Evolutionary conservation across 2,113 vertebrate genomes (phyloP).

Genomic region (Leucosticte australis): DNA sequence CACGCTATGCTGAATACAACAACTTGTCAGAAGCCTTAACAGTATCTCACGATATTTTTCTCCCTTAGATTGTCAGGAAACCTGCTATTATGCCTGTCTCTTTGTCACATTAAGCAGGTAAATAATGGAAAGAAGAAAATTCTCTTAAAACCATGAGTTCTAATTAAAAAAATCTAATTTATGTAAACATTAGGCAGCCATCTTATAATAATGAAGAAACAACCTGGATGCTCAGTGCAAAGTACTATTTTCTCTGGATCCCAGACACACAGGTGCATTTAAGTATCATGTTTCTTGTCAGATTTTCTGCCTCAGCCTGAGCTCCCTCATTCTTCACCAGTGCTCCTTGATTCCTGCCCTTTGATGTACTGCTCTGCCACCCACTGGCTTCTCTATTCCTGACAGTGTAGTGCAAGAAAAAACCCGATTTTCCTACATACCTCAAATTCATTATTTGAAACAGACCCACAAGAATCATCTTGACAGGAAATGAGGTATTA

Average conservation of each 20-base stretch:
- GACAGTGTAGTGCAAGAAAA: neutral
- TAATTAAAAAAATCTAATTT: neutral
- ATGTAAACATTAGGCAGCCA: neutral
- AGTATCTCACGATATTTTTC: neutral
- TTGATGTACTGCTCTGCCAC: slow-evolving; percentile 27
- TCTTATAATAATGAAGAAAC: neutral
- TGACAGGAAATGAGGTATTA: neutral
- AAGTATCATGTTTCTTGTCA: neutral
- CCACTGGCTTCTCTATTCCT: neutral
- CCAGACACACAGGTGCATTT: neutral
- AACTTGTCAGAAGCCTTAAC: neutral
- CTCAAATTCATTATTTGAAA: neutral
- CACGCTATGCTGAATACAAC: accelerated
- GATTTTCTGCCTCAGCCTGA: neutral
- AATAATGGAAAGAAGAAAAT: neutral
- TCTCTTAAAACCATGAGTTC: neutral
- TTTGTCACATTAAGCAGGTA: neutral
- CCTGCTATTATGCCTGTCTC: neutral
- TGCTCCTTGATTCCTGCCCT: neutral
- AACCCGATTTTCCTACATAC: accelerated
- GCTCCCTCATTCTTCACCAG: accelerated
- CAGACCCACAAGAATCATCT: neutral
- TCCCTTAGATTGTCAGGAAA: neutral
- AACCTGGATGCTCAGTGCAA: neutral
- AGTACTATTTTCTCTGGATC: neutral